A percentile compares a stretch with the other conserved stretches of the same genome.
These are phyloP conservation scores for Drosophila funebris DNA, from an alignment of 1,140 invertebrate genomes.

Conservation along the genomic window DNA sequence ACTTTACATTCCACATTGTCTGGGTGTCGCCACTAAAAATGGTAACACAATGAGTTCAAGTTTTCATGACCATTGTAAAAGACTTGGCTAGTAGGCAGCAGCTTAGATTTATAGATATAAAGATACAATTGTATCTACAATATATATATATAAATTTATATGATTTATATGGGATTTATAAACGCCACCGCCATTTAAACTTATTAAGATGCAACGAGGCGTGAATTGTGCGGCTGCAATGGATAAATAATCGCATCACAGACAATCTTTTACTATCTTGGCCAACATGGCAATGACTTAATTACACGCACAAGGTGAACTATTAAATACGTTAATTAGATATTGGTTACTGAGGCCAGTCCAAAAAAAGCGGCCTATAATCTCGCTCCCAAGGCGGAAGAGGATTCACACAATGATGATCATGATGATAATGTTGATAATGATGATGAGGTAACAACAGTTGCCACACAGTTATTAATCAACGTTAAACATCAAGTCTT, in stretches of 20 bases:
- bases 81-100: neutral
- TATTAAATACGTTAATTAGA: conserved; percentile 17
- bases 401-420: conserved; percentile 1
- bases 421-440: too few species aligned
- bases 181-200: conserved; percentile 21
- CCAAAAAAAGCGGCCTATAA: neutral
- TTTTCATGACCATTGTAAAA: neutral
- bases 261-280: conserved; percentile 32
- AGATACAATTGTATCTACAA: conserved; percentile 5
- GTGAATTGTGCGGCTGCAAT: conserved; percentile 53
- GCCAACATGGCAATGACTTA: conserved; percentile 47
- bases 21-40: conserved; percentile 27
- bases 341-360: conserved; percentile 3
- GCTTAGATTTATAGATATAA: conserved; percentile 3
- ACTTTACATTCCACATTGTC: conserved; percentile 27
- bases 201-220: conserved; percentile 46
- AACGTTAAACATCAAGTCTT: neutral
- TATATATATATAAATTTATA: neutral
- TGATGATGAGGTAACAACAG: neutral
- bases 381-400: neutral
- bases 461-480: too few species aligned
- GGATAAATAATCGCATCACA: conserved; percentile 21
- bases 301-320: conserved; percentile 35
- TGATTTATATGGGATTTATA: conserved; percentile 7
- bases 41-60: conserved; percentile 55